These are phyloP conservation scores for Felis chaus DNA, from an alignment of 2,113 vertebrate genomes.

Conservation along the genomic window DNA sequence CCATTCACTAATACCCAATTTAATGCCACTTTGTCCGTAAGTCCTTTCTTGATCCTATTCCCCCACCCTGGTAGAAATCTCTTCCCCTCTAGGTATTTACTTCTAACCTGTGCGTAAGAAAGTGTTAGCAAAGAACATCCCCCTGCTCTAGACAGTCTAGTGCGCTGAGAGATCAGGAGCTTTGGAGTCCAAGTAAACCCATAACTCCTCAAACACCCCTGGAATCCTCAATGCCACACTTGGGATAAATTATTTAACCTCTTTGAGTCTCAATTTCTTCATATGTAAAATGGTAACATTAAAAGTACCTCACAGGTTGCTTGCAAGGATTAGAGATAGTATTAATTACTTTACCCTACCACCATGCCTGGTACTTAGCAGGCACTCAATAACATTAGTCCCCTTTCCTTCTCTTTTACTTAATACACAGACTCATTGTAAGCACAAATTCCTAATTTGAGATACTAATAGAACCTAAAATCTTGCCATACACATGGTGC, in stretches of 20 bases:
- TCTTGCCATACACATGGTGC: slow-evolving; percentile 13
- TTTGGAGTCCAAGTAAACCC: background rate
- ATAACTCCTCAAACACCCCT: background rate
- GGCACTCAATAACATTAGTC: background rate
- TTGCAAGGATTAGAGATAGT: background rate
- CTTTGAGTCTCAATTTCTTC: background rate
- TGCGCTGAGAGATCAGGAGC: background rate
- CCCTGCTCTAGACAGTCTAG: background rate
- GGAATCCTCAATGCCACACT: background rate
- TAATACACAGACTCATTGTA: background rate
- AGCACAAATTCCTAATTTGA: slow-evolving; percentile 31
- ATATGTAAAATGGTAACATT: background rate
- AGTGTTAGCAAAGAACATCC: background rate
- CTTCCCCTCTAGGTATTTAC: background rate
- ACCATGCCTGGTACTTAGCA: background rate
- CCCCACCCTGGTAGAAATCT: background rate
- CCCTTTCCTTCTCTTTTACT: background rate
- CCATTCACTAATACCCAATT: background rate
- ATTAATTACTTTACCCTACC: background rate
- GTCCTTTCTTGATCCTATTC: background rate
- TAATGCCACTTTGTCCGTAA: background rate
- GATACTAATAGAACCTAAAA: background rate
- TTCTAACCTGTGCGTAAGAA: background rate
- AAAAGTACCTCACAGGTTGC: background rate
- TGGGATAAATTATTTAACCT: background rate